These are phyloP conservation scores for Malurus cyaneus DNA, from an alignment of 2,113 vertebrate species.

Conservation along the genomic window DNA sequence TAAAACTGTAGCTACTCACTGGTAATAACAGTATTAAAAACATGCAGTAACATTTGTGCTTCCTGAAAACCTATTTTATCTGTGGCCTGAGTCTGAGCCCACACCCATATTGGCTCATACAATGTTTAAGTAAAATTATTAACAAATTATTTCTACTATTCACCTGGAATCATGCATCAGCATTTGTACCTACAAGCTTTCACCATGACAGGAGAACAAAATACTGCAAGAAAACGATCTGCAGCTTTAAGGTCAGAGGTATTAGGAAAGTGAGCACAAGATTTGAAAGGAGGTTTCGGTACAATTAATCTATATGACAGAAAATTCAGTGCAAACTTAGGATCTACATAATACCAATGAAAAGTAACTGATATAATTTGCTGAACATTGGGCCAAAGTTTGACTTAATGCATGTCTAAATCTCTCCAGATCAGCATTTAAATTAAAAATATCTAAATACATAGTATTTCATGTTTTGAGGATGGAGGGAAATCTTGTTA, in stretches of 20 bases:
- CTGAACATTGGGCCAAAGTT: not conserved
- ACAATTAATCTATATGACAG: not conserved
- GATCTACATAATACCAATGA: not conserved
- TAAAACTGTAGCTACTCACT: not conserved
- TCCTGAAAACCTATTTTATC: not conserved
- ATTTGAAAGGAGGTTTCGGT: not conserved
- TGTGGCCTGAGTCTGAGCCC: not conserved
- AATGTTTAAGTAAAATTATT: not conserved
- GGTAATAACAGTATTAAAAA: not conserved
- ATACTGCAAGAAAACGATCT: not conserved
- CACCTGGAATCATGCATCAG: not conserved
- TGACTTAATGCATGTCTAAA: not conserved
- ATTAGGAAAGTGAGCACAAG: not conserved
- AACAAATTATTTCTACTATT: not conserved
- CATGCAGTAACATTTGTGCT: not conserved
- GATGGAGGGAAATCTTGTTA: not conserved
- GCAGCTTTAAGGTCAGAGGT: not conserved
- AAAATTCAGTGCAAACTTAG: not conserved
- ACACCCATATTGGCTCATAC: not conserved
- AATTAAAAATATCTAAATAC: not conserved
- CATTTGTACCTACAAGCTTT: not conserved
- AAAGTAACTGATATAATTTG: not conserved
- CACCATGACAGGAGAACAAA: not conserved
- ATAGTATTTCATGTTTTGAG: not conserved
- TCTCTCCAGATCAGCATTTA: not conserved